phyloP scores from a whole-genome alignment of 2,888 invertebrate species.

The Yponomeuta plumbellus region DNA sequence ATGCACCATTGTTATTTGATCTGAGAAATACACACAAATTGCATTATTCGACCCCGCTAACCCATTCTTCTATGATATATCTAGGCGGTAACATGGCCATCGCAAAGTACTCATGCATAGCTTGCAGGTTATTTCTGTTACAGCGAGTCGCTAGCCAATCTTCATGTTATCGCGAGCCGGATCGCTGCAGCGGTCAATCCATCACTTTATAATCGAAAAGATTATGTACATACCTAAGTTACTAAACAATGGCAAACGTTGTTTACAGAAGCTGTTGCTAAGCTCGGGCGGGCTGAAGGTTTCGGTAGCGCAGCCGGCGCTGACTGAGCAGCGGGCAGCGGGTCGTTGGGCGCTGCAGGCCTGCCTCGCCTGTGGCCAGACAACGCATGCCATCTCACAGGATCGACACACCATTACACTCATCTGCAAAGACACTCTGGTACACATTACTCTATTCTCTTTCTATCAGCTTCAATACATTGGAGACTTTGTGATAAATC shows the following conservation, averaged over 20 bases:
- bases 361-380: conserved; percentile 79
- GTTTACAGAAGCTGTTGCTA: conserved; percentile 70
- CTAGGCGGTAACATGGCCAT: background rate
- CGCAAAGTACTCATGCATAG: background rate
- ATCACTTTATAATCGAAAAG: background rate
- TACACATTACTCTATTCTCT: conserved; percentile 49
- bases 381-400: conserved; percentile 78
- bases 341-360: conserved; percentile 78
- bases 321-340: conserved; percentile 73
- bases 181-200: background rate
- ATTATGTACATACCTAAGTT: background rate
- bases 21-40: background rate
- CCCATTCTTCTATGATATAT: background rate
- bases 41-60: background rate
- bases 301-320: conserved; percentile 74
- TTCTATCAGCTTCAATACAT: background rate
- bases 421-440: conserved; percentile 75
- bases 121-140: conserved; percentile 12
- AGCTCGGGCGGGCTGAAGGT: conserved; percentile 67
- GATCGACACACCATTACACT: conserved; percentile 71
- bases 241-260: background rate
- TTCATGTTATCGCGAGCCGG: background rate
- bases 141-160: background rate
- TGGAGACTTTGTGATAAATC: background rate
- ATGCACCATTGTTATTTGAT: background rate